Evolutionary conservation across 2,888 invertebrate species (phyloP).

Genomic region (Candidula unifasciata): DNA sequence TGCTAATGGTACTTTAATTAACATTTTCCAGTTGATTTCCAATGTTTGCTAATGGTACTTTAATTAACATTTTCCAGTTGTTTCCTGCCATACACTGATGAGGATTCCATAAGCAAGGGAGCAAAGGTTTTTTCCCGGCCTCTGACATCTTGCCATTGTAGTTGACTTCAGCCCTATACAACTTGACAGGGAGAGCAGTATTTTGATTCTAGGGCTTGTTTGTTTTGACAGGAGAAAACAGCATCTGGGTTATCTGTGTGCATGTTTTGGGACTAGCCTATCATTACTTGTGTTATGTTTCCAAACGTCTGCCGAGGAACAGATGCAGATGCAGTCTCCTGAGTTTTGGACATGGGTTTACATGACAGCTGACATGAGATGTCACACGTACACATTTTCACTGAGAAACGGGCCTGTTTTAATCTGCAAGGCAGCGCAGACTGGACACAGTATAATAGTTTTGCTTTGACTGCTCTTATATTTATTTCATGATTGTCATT

Average conservation of each 20-base stretch:
- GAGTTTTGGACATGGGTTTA: no score
- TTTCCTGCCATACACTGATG: neutral
- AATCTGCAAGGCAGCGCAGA: constrained; percentile 39
- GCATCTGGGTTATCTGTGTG: constrained; percentile 4
- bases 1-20: no score
- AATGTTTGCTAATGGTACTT: neutral
- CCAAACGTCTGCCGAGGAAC: no score
- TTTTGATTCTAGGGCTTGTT: neutral
- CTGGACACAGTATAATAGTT: neutral
- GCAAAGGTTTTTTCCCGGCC: neutral
- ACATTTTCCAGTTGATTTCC: neutral
- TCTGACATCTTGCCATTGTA: constrained; percentile 29
- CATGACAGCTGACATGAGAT: no score
- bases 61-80: neutral
- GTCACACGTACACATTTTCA: no score
- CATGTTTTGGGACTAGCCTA: no score
- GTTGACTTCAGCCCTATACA: neutral
- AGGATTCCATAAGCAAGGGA: constrained; percentile 8
- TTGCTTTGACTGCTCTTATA: constrained; percentile 1
- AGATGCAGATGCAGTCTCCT: no score
- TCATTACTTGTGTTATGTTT: no score
- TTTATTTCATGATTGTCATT: neutral
- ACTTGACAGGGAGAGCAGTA: neutral
- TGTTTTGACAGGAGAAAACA: constrained; percentile 11
- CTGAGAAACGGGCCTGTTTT: neutral